Conservation (phyloP, 2,888 invertebrate species). For the Ormyrus thymus region DNA sequence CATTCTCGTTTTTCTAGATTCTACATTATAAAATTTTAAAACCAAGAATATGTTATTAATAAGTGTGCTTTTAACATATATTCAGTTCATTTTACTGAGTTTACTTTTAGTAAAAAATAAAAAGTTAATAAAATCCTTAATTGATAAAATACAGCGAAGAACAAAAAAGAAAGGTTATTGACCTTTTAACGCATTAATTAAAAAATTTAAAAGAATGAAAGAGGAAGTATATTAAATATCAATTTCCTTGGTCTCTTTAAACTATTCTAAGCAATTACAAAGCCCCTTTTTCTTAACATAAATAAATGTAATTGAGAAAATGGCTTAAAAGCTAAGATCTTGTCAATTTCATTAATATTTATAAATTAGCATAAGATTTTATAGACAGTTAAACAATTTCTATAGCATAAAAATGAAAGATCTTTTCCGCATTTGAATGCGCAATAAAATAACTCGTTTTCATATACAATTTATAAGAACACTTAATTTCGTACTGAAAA, state of each 20-base stretch:
- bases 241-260: not conserved
- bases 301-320: too few relatives aligned
- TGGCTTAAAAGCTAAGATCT: not conserved
- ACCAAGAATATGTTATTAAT: too few relatives aligned
- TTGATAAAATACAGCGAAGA: too few relatives aligned
- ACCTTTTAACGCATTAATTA: not conserved
- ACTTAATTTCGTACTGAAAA: conserved; percentile 55
- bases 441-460: conserved; percentile 50
- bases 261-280: conserved; percentile 9
- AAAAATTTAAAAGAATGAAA: conserved; percentile 10
- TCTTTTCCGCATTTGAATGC: conserved; percentile 44
- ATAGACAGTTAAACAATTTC: conserved; percentile 39
- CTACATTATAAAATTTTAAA: too few relatives aligned
- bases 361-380: conserved; percentile 23
- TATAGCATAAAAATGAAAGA: conserved; percentile 17
- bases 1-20: too few relatives aligned
- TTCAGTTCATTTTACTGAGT: too few relatives aligned
- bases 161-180: too few relatives aligned
- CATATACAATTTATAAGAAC: conserved; percentile 53
- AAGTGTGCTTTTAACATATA: too few relatives aligned
- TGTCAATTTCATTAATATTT: conserved; percentile 22
- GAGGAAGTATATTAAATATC: conserved; percentile 35
- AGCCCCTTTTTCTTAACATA: not conserved
- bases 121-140: too few relatives aligned
- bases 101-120: too few relatives aligned